A percentile compares a stretch with the other conserved stretches of the same genome.
phyloP scores from a whole-genome alignment of 2,888 invertebrate genomes.

The Caenorhabditis doughertyi region DNA sequence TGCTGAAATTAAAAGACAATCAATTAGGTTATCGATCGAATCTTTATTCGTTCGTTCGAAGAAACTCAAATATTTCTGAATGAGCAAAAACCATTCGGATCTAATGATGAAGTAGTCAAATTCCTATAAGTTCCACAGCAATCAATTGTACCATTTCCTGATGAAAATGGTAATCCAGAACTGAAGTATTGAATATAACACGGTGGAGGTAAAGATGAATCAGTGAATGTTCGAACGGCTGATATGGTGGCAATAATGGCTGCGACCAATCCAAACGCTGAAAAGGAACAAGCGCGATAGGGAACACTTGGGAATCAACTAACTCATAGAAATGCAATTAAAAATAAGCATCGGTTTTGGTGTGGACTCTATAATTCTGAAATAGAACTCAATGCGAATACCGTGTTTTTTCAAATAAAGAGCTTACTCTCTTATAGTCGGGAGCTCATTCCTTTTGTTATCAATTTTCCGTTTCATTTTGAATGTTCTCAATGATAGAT shows the following conservation, averaged over 20 bases:
- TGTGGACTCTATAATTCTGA: slow-evolving; percentile 22
- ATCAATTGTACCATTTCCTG: slow-evolving; percentile 46
- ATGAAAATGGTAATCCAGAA: slow-evolving; percentile 24
- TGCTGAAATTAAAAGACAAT: too few species aligned
- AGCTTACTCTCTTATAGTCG: slow-evolving; percentile 27
- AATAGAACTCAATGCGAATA: neutral
- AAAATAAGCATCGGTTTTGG: slow-evolving; percentile 67
- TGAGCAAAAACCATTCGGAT: slow-evolving; percentile 41
- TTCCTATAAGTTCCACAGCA: slow-evolving; percentile 67
- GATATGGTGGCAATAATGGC: slow-evolving; percentile 73
- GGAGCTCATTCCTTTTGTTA: slow-evolving; percentile 11
- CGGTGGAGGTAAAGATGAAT: slow-evolving; percentile 71
- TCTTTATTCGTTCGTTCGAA: too few species aligned
- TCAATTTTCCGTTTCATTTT: slow-evolving; percentile 11
- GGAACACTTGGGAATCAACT: too few species aligned
- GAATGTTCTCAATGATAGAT: slow-evolving; percentile 59
- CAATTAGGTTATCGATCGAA: too few species aligned
- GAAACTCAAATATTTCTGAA: neutral
- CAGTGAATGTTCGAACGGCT: slow-evolving; percentile 69
- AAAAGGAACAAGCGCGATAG: neutral
- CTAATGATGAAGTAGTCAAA: slow-evolving; percentile 41
- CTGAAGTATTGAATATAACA: slow-evolving; percentile 74
- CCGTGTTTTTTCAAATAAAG: neutral
- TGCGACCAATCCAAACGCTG: slow-evolving; percentile 71
- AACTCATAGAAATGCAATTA: slow-evolving; percentile 63